Evolutionary conservation across 2,113 vertebrate species (phyloP), one percentile per base, ranked within the genome.

Genomic region (Gobiocypris rarus): DNA sequence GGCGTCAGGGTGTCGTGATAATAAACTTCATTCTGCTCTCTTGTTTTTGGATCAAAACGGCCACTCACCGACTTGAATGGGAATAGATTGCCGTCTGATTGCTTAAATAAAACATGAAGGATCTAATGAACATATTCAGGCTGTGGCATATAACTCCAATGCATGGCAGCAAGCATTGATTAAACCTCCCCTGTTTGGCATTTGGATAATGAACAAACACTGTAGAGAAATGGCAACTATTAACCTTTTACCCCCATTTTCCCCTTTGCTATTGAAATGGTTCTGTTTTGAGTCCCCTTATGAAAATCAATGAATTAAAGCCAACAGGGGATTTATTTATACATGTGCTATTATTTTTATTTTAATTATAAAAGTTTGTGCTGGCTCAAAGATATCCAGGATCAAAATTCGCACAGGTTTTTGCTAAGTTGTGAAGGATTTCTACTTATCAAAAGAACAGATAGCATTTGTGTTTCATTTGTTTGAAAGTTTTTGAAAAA

Each of bases 121-220:
- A 89, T 82, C 76, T 90, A 91, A 93, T 92, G 91, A 94, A 92
- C 90, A 89, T 89, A 92, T 93, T 92, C 87, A 89, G 86, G 89
- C 87, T 88, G 83, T 89, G 88, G 88, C 86, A 85, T 77, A 77
- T 89, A 90, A 91, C 87, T 88, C 82, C 63, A 86, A 88, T 91
- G 86, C 84, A 89, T 81, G 59, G 83, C 80, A 43, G 89, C 83
- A 82, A 91, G 90, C 65, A 65, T 83, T 95, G 94, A 94, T 95
- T 95, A 94, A 93, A 92, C 90, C 92, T 93, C 88, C 86, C 87
- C 89, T 91, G 92, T 92, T 94, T 95, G 93, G 91, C 94, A 94
- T 95, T 95, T 94, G 89, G 92, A 92, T 94, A 94, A 94, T 94
- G 92, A 93, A 94, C 92, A 93, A 93, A 94, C 92, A 94, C 87